Percentiles rank a stretch among this genome's conserved stretches.
Conservation (phyloP, 1,140 invertebrate genomes). For the Coelopa frigida region DNA sequence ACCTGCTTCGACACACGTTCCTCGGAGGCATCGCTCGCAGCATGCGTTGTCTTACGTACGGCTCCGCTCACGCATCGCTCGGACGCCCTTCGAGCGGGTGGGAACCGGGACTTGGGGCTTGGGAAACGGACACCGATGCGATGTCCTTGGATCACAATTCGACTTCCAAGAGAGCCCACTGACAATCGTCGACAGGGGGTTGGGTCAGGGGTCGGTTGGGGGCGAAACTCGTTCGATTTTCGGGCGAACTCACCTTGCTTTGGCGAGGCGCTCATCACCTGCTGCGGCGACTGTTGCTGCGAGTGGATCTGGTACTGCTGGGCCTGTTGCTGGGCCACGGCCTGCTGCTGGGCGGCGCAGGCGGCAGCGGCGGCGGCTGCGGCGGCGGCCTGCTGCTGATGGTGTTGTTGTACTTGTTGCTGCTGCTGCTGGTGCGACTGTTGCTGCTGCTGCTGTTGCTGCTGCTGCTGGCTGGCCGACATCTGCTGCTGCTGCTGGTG, state of each 20-base stretch:
- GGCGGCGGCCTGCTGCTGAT: constrained; percentile 21
- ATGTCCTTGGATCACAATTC: too few relatives aligned
- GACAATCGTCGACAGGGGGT: too few relatives aligned
- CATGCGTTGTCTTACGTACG: too few relatives aligned
- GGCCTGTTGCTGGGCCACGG: constrained; percentile 30
- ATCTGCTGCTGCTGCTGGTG: constrained; percentile 19
- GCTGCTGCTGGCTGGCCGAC: constrained; percentile 24
- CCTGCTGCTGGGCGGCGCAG: constrained; percentile 38
- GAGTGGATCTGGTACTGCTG: constrained; percentile 40
- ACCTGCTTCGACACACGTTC: too few relatives aligned
- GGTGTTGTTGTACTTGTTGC: constrained; percentile 25
- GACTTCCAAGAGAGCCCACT: too few relatives aligned
- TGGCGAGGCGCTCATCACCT: constrained; percentile 37
- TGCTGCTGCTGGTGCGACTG: constrained; percentile 22
- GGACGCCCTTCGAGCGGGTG: too few relatives aligned
- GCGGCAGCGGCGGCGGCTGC: constrained; percentile 37
- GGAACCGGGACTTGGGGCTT: too few relatives aligned
- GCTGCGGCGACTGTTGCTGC: constrained; percentile 42
- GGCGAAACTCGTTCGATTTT: too few relatives aligned
- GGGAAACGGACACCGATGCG: too few relatives aligned
- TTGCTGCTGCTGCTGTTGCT: constrained; percentile 30
- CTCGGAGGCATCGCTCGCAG: too few relatives aligned
- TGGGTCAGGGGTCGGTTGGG: too few relatives aligned
- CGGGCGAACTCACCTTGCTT: constrained; percentile 36
- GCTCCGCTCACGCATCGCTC: too few relatives aligned